phyloP scores from a whole-genome alignment of 2,113 vertebrate species.

The Micromys minutus region DNA sequence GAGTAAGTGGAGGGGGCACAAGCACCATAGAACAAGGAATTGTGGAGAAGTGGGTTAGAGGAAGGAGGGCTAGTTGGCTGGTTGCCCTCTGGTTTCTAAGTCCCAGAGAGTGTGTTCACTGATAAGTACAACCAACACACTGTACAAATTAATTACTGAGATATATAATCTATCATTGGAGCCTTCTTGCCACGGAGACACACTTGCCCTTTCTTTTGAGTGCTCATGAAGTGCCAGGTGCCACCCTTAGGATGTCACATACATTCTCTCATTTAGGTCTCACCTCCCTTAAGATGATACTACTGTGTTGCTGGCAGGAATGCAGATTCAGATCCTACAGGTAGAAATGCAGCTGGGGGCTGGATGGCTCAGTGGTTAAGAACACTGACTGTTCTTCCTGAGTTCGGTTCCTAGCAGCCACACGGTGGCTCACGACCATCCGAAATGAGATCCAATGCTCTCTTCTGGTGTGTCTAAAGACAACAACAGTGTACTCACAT shows the following conservation, averaged over 20 bases:
- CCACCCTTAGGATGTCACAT: not conserved
- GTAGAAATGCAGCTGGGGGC: not conserved
- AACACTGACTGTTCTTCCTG: too few relatives aligned
- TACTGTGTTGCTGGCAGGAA: too few relatives aligned
- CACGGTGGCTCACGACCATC: too few relatives aligned
- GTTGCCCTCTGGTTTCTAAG: not conserved
- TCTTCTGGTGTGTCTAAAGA: too few relatives aligned
- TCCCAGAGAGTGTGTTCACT: not conserved
- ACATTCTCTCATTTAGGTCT: not conserved
- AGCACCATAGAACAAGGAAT: not conserved
- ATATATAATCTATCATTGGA: not conserved
- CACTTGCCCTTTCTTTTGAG: not conserved
- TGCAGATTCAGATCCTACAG: not conserved
- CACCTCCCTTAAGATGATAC: not conserved
- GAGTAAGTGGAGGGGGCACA: not conserved
- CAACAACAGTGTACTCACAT: too few relatives aligned
- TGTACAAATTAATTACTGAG: not conserved
- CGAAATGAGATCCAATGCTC: too few relatives aligned
- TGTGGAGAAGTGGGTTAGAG: not conserved
- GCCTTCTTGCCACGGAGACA: not conserved
- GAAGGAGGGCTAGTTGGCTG: rapidly evolving
- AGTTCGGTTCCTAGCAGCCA: too few relatives aligned
- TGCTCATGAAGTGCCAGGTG: not conserved
- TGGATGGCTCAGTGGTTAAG: too few relatives aligned
- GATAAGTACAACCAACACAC: not conserved